Conservation (phyloP, 2,113 vertebrate genomes). For the Varanus komodoensis region DNA sequence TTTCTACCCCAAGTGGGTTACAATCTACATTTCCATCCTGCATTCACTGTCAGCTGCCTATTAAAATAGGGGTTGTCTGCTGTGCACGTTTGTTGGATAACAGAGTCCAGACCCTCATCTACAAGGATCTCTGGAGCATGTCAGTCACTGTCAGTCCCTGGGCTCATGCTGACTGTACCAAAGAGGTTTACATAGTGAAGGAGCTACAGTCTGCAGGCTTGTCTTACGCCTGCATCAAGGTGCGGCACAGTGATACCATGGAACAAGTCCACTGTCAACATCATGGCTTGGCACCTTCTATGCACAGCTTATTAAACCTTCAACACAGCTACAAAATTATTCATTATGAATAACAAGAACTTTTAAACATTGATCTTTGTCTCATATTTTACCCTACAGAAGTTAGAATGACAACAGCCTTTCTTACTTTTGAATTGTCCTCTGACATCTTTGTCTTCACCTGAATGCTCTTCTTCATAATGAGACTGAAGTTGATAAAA, state of each 20-base stretch:
- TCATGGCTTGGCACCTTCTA: background rate
- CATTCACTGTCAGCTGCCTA: background rate
- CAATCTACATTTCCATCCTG: background rate
- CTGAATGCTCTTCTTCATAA: conserved; percentile 93
- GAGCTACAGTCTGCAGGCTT: background rate
- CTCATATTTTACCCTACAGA: fast-evolving
- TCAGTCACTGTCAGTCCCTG: background rate
- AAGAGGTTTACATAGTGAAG: background rate
- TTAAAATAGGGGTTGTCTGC: background rate
- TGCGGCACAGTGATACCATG: background rate
- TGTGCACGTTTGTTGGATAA: background rate
- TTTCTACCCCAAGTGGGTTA: background rate
- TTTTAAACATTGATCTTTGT: fast-evolving
- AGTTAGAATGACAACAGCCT: fast-evolving
- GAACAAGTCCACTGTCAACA: background rate
- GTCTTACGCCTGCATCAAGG: background rate
- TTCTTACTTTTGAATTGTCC: conserved; percentile 92
- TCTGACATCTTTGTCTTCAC: conserved; percentile 87
- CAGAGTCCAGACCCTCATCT: background rate
- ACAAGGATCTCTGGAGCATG: background rate
- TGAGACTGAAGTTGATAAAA: conserved; percentile 94
- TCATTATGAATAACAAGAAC: fast-evolving
- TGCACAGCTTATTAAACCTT: background rate
- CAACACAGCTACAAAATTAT: background rate
- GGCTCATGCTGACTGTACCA: background rate